Evolutionary conservation across 1,140 invertebrate species (phyloP), one percentile per base, ranked within the genome.

Genomic region (Adoxophyes honmai): DNA sequence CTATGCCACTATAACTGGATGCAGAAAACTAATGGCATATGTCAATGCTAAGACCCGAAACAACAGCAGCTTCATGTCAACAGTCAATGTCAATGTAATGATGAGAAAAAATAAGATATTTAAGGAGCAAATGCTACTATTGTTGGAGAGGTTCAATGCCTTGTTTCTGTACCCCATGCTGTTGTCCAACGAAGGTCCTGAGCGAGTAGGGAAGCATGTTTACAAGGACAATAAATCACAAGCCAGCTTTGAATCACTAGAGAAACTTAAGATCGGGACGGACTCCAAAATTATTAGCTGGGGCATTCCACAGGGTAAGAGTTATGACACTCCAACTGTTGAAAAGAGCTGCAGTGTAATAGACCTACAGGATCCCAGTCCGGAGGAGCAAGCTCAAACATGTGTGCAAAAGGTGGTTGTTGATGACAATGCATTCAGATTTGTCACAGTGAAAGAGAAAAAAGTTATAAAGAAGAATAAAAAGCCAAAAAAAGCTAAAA

Each of bases 131-230:
- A 42, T 78, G n/a, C 35, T 63, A 34, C 9, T 66, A 4, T 68
- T 85, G 11, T 66, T 79, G 60, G 75, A 81, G 44, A 59, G 85
- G 11, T 86, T 86, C 62, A 70, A 78, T 68, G 55, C 64, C 13
- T 57, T 88, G 15, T 88, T 88, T 48, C 36, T 81, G 13, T 88
- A 81, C 80, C 77, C 84, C n/a, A 69, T 86, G 68, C 52, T 84
- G 15, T 56, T 88, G 33, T 78, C 82, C 1, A 83, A 78, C 75
- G 67, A 67, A 53, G 34, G 39, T 7, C 76, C 75, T 14, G 18
- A 48, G 57, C 14, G 42, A 62, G 33, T 39, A 36, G 35, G 37
- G n/a, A 53, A 35, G 28, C 11, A 48, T 28, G 11, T 59, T 36
- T 14, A 48, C 13, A 39, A 51, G 9, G 14, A 59, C 16, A 33